Conservation (phyloP, 2,888 invertebrate species). For the Neria commutata region DNA sequence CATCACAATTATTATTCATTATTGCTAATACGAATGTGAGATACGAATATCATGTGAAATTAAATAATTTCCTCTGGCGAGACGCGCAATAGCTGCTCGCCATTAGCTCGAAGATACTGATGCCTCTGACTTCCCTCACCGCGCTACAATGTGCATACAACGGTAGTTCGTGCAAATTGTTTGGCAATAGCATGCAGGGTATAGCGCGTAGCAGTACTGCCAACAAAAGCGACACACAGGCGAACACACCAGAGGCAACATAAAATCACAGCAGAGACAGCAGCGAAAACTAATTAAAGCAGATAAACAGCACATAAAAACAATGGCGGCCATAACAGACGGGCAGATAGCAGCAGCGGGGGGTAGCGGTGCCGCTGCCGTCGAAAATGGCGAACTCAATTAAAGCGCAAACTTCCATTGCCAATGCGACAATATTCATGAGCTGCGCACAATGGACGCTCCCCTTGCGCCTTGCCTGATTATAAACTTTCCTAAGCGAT, state of each 20-base stretch:
- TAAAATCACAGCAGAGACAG: constrained; percentile 18
- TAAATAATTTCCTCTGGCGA: constrained; percentile 27
- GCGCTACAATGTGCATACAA: constrained; percentile 11
- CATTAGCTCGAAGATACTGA: no score
- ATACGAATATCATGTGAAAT: constrained; percentile 22
- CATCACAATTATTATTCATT: neutral
- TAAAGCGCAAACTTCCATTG: neutral
- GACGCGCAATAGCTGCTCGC: constrained; percentile 7
- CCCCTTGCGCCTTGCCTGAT: constrained; percentile 3
- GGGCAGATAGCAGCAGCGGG: no score
- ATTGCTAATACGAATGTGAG: neutral
- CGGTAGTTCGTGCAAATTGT: constrained; percentile 1
- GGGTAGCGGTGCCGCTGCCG: no score
- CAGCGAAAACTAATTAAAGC: constrained; percentile 54
- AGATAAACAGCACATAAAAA: constrained; percentile 52
- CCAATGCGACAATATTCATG: neutral
- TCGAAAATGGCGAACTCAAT: neutral
- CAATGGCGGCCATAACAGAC: constrained; percentile 33
- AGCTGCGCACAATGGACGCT: neutral
- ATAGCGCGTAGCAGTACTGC: neutral
- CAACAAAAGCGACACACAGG: neutral
- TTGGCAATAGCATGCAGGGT: constrained; percentile 9
- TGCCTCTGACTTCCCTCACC: no score
- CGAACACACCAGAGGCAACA: neutral
- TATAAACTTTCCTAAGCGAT: constrained; percentile 43